A percentile compares a stretch with the other conserved stretches of the same genome.
Evolutionary conservation across 1,140 invertebrate species (phyloP).

Genomic region (Rhynchophorus ferrugineus): DNA sequence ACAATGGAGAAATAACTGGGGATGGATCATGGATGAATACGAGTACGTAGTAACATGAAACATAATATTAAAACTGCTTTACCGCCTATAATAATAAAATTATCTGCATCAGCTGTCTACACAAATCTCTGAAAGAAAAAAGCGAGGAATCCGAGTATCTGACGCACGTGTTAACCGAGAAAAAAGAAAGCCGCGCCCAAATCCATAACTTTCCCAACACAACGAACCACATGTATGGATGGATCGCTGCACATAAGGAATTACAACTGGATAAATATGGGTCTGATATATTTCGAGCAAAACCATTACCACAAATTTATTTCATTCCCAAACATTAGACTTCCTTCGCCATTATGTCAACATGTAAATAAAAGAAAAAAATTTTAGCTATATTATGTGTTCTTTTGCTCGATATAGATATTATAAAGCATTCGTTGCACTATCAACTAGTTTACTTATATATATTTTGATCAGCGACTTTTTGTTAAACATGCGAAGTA

Average conservation of each 20-base stretch:
- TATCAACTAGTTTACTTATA: too few relatives aligned
- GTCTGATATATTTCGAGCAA: conserved; percentile 19
- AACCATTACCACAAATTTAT: conserved; percentile 16
- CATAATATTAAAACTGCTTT: too few relatives aligned
- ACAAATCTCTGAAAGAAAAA: conserved; percentile 17
- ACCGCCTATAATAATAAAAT: neutral
- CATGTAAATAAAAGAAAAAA: too few relatives aligned
- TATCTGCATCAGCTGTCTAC: conserved; percentile 1
- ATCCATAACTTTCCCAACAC: conserved; percentile 21
- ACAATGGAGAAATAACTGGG: conserved; percentile 20
- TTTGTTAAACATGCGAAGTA: too few relatives aligned
- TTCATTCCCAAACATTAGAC: conserved; percentile 6
- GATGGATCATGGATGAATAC: conserved; percentile 24
- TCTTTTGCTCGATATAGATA: too few relatives aligned
- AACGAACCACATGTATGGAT: conserved; percentile 29
- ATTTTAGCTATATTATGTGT: too few relatives aligned
- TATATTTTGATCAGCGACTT: too few relatives aligned
- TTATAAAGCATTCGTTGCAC: too few relatives aligned
- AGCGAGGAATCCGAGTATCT: conserved; percentile 20
- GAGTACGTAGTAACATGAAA: conserved; percentile 10
- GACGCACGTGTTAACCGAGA: conserved; percentile 8
- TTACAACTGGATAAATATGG: conserved; percentile 27
- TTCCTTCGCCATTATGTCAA: too few relatives aligned
- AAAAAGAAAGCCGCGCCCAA: conserved; percentile 12
- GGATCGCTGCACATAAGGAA: conserved; percentile 23